These are phyloP conservation scores for Noctilio leporinus DNA, from an alignment of 2,113 vertebrate species.

Conservation along the genomic window DNA sequence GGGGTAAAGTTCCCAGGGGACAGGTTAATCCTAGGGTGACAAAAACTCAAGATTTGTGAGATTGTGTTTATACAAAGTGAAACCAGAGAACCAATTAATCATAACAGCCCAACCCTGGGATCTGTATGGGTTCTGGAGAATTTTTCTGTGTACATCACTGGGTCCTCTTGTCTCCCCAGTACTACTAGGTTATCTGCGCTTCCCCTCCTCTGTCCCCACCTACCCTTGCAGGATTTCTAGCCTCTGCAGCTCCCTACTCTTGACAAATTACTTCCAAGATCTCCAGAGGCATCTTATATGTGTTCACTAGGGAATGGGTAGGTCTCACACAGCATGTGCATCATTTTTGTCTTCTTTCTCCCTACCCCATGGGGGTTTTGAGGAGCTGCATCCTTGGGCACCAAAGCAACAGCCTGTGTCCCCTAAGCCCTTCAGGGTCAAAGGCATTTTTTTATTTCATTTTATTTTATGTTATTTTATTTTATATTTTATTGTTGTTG, in stretches of 20 bases:
- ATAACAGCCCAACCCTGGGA: neutral
- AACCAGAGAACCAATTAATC: neutral
- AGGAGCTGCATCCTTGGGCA: neutral
- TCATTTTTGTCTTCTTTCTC: neutral
- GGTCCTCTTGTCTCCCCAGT: neutral
- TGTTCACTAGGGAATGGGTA: neutral
- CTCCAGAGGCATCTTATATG: neutral
- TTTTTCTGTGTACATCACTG: neutral
- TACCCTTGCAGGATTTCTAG: neutral
- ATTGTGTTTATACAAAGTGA: constrained; percentile 15
- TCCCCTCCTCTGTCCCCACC: neutral
- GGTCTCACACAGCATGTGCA: neutral
- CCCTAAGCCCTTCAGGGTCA: neutral
- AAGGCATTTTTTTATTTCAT: neutral
- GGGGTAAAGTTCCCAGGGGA: neutral
- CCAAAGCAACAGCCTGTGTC: neutral
- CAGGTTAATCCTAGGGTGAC: constrained; percentile 14
- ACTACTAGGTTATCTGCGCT: neutral
- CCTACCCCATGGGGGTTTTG: neutral
- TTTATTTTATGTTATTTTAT: too few species aligned
- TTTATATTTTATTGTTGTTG: too few species aligned
- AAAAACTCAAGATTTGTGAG: constrained; percentile 23
- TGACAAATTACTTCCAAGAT: neutral
- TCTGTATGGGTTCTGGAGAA: neutral
- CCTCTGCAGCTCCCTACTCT: neutral